phyloP scores from a whole-genome alignment of 2,113 vertebrate species.

The Rhagologus leucostigma region DNA sequence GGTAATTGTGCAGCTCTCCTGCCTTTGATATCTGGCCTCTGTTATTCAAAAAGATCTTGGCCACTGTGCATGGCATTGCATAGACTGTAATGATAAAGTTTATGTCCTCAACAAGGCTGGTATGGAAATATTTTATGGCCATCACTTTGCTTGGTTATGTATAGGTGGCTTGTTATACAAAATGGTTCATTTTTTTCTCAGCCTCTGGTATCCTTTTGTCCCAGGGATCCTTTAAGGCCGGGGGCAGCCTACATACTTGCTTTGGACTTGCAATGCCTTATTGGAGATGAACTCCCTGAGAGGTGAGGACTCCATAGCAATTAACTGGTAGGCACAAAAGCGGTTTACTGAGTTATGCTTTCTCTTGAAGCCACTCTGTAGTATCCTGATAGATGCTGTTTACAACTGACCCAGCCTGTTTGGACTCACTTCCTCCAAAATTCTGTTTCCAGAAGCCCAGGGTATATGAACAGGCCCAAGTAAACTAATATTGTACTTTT shows the following conservation, averaged over 20 bases:
- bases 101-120: background rate
- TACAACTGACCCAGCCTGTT: accelerated
- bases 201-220: background rate
- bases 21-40: background rate
- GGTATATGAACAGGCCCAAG: background rate
- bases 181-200: background rate
- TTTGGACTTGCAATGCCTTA: background rate
- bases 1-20: background rate
- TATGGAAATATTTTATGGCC: background rate
- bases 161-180: background rate
- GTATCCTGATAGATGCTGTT: background rate
- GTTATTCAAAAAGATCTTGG: background rate
- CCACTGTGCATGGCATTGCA: background rate
- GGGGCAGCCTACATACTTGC: background rate
- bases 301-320: background rate
- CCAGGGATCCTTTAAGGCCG: background rate
- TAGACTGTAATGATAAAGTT: background rate
- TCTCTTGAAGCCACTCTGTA: background rate
- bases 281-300: background rate
- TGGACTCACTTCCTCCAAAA: background rate
- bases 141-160: background rate
- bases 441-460: background rate
- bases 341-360: background rate
- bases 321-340: background rate
- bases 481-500: background rate